These are phyloP conservation scores for Pogonognathellus flavescens DNA, from an alignment of 1,140 invertebrate genomes.

Conservation along the genomic window DNA sequence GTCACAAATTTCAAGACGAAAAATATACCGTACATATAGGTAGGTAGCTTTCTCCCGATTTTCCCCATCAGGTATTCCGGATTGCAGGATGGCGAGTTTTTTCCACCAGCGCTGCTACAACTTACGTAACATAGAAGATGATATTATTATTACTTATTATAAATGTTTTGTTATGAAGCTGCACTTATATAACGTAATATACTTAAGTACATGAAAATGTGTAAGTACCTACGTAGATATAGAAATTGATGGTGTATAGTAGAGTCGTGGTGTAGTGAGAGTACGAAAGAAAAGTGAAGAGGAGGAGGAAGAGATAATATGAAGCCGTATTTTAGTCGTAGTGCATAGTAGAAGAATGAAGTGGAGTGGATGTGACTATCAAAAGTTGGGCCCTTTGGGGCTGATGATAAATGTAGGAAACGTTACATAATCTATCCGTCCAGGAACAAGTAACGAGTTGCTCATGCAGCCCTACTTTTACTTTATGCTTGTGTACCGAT, in stretches of 20 bases:
- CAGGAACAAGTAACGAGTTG: constrained; percentile 48
- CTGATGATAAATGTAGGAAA: constrained; percentile 62
- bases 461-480: constrained; percentile 31
- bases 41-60: no score
- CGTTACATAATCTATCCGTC: constrained; percentile 59
- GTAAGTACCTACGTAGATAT: neutral
- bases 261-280: neutral
- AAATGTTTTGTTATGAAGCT: neutral
- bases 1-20: no score
- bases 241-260: neutral
- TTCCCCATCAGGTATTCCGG: no score
- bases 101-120: no score
- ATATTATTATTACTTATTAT: no score
- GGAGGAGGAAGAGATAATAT: neutral
- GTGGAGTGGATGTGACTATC: constrained; percentile 55
- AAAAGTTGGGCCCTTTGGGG: constrained; percentile 64
- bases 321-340: neutral
- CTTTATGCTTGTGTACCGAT: constrained; percentile 32
- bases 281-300: neutral
- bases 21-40: no score
- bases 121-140: no score
- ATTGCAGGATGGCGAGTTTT: no score
- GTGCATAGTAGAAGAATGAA: neutral
- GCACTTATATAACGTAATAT: no score
- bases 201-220: neutral